Percentiles rank a stretch among this genome's conserved stretches.
These are phyloP conservation scores for Adelosebastes latens DNA, from an alignment of 2,797 vertebrate species.

Conservation along the genomic window DNA sequence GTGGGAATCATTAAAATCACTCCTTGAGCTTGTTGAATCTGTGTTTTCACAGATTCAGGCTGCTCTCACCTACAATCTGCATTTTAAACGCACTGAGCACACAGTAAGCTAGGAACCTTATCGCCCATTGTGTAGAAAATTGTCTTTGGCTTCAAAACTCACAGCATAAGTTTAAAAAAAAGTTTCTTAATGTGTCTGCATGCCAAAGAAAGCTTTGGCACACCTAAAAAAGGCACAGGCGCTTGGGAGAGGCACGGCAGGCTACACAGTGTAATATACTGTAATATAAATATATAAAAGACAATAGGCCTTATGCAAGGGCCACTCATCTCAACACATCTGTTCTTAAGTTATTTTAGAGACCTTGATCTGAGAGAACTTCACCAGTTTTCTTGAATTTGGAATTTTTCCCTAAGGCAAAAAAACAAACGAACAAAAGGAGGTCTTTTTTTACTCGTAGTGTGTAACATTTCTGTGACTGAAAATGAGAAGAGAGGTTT, in stretches of 20 bases:
- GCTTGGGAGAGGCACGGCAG: not conserved
- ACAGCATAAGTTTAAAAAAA: not conserved
- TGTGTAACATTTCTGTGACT: not conserved
- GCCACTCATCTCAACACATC: not conserved
- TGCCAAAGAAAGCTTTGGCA: not conserved
- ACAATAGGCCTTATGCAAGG: not conserved
- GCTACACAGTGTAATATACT: not conserved
- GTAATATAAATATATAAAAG: not conserved
- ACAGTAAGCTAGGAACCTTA: not conserved
- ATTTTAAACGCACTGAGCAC: not conserved
- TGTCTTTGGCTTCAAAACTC: not conserved
- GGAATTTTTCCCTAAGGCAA: not conserved
- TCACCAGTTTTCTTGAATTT: not conserved
- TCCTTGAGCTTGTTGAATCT: constrained; percentile 9
- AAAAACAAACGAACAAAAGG: not conserved
- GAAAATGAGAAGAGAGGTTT: not conserved
- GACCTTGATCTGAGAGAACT: not conserved
- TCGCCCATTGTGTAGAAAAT: not conserved
- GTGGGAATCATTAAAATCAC: not conserved
- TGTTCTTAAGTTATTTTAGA: not conserved
- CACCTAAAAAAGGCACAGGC: not conserved
- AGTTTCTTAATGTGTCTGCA: not conserved
- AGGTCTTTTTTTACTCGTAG: not conserved
- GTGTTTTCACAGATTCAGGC: not conserved
- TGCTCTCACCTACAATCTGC: not conserved